phyloP scores from a whole-genome alignment of 2,888 invertebrate species.

The Hirtodrosophila confusa region DNA sequence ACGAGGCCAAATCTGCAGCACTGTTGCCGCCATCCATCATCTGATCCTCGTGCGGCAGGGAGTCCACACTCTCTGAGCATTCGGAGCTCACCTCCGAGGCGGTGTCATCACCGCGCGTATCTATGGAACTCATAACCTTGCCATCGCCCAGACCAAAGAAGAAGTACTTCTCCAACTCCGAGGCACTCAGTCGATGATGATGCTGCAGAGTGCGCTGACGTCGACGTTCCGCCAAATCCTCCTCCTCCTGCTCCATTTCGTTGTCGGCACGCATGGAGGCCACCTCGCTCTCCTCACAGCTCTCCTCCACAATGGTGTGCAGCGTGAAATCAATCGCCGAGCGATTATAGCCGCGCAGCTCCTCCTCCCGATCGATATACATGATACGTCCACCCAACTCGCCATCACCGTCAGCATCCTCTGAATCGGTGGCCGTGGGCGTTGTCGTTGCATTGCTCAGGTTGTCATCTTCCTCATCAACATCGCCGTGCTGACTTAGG shows the following conservation, averaged over 20 bases:
- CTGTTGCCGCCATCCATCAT: slow-evolving; percentile 85
- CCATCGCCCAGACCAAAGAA: slow-evolving; percentile 93
- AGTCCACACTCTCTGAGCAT: slow-evolving; percentile 92
- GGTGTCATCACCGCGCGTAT: slow-evolving; percentile 86
- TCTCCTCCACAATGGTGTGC: slow-evolving; percentile 97
- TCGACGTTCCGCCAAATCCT: slow-evolving; percentile 83
- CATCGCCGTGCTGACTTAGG: slow-evolving; percentile 91
- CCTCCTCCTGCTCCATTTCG: slow-evolving; percentile 57
- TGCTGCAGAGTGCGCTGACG: slow-evolving; percentile 79
- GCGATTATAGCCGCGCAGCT: slow-evolving; percentile 92
- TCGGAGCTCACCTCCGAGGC: slow-evolving; percentile 93
- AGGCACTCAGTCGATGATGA: slow-evolving; percentile 89
- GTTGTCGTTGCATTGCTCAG: slow-evolving; percentile 83
- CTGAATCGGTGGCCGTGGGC: slow-evolving; percentile 81
- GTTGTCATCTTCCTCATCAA: slow-evolving; percentile 82
- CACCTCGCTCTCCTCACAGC: slow-evolving; percentile 96
- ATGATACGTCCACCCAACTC: slow-evolving; percentile 82
- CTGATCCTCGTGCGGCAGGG: slow-evolving; percentile 86
- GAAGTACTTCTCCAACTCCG: slow-evolving; percentile 95
- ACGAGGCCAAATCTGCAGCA: slow-evolving; percentile 91
- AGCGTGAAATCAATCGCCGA: slow-evolving; percentile 94
- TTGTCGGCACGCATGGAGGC: slow-evolving; percentile 85
- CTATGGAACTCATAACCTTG: slow-evolving; percentile 83
- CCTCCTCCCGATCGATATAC: slow-evolving; percentile 91
- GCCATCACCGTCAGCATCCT: slow-evolving; percentile 83